These are phyloP conservation scores for Sisyra terminalis DNA, from an alignment of 2,888 invertebrate species.

Conservation along the genomic window DNA sequence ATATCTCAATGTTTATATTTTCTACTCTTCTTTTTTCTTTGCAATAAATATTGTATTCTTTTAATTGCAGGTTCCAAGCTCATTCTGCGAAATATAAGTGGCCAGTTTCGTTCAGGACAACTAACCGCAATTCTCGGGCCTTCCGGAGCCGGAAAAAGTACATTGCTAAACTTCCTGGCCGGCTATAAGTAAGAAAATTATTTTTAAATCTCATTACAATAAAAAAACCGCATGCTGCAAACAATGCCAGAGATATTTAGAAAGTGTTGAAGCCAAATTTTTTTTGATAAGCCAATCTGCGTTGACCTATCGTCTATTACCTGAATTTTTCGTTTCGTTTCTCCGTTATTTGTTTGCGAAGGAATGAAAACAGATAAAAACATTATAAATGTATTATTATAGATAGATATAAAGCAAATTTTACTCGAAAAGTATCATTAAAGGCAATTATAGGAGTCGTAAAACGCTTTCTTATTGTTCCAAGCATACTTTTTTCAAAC, in stretches of 20 bases:
- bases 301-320: not conserved
- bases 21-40: too few species aligned
- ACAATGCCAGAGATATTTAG: not conserved
- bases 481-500: too few species aligned
- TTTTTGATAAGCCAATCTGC: not conserved
- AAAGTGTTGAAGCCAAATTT: not conserved
- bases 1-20: conserved; percentile 19
- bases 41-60: conserved; percentile 8
- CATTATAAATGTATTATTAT: not conserved
- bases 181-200: conserved; percentile 64
- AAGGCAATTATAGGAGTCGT: too few species aligned
- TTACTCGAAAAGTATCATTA: too few species aligned
- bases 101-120: conserved; percentile 71
- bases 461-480: too few species aligned
- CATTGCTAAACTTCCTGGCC: conserved; percentile 73
- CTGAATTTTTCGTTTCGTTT: not conserved
- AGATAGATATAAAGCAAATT: too few species aligned
- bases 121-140: conserved; percentile 86
- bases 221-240: not conserved
- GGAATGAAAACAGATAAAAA: not conserved
- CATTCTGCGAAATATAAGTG: conserved; percentile 64
- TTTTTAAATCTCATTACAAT: not conserved
- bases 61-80: conserved; percentile 51
- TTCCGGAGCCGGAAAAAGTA: conserved; percentile 85
- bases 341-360: conserved; percentile 1